Evolutionary conservation across 1,140 invertebrate species (phyloP), one percentile per base, ranked within the genome.

Genomic region (Rhizoglyphus robini): DNA sequence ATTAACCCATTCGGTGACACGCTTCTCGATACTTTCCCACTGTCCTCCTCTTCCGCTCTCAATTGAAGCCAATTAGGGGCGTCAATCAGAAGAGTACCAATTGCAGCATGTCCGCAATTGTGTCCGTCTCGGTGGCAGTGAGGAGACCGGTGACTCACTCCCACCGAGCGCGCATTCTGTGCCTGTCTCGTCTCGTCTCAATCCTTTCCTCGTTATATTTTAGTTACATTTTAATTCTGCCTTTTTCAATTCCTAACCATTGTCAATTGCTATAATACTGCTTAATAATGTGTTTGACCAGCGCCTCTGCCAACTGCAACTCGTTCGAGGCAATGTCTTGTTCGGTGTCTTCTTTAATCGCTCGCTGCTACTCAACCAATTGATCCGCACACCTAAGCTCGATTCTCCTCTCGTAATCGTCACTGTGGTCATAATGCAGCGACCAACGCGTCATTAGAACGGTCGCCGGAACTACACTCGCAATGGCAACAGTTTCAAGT

Each of bases 401-500:
- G n/a, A n/a, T n/a, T n/a, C n/a, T n/a, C n/a, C n/a, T n/a, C n/a
- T n/a, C n/a, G n/a, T n/a, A 8, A 41, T n/a, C 38, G n/a, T 41
- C 38, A 41, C n/a, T n/a, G 38, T 41, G 38, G 38, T 41, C 8
- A 41, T 41, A 13, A 54, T 54, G 51, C 51, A 20, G 13, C 20
- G 5, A 58, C 25, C 54, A 58, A 8, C 15, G 54, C 2, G 2
- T 29, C 15, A 25, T 30, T 54, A 8, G 51, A 8, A 8, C 5
- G 23, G 25, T 58, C 32, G 61, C 23, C 32, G 36, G 13, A 63
- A 38, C 34, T 63, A 63, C 34, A 63, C 18, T 46, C 38, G 61
- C 5, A 30, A 23, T 27, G 31, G 60, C 32, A 47, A 51, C 65
- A 61, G 38, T 58, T 57, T 68, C 20, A 68, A 68, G 29, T 68